phyloP scores from a whole-genome alignment of 1,140 invertebrate genomes.

The Epicauta chinensis region DNA sequence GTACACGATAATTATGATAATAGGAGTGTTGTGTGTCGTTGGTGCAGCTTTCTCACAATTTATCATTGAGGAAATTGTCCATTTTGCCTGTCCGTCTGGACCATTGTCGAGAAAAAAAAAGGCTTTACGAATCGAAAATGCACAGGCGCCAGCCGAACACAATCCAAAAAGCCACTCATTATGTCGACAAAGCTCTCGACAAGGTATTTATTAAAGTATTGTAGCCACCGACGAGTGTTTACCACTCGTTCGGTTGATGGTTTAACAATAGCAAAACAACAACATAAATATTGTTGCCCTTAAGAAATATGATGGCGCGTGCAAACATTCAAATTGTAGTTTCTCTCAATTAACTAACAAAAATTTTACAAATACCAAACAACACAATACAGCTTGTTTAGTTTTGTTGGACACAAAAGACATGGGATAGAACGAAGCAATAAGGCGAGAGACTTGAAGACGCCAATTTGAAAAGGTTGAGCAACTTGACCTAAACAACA shows the following conservation, averaged over 20 bases:
- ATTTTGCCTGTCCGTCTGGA: slow-evolving; percentile 13
- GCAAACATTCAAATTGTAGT: not conserved
- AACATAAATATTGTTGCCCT: not conserved
- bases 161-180: slow-evolving; percentile 21
- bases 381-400: not conserved
- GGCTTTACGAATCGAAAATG: too few species aligned
- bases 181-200: slow-evolving; percentile 18
- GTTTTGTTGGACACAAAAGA: slow-evolving; percentile 4
- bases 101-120: slow-evolving; percentile 1
- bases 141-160: slow-evolving; percentile 15
- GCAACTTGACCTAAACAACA: slow-evolving; percentile 22
- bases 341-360: slow-evolving; percentile 3
- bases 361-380: too few species aligned
- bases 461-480: slow-evolving; percentile 1
- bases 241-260: slow-evolving; percentile 17
- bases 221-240: slow-evolving; percentile 23
- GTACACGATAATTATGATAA: too few species aligned
- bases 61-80: too few species aligned
- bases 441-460: too few species aligned
- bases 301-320: slow-evolving; percentile 1
- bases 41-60: too few species aligned
- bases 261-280: slow-evolving; percentile 19
- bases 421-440: slow-evolving; percentile 3
- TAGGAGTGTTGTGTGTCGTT: too few species aligned
- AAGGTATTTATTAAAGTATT: slow-evolving; percentile 27